These are phyloP conservation scores for Anas bahamensis DNA, from an alignment of 2,797 vertebrate species.

Conservation along the genomic window DNA sequence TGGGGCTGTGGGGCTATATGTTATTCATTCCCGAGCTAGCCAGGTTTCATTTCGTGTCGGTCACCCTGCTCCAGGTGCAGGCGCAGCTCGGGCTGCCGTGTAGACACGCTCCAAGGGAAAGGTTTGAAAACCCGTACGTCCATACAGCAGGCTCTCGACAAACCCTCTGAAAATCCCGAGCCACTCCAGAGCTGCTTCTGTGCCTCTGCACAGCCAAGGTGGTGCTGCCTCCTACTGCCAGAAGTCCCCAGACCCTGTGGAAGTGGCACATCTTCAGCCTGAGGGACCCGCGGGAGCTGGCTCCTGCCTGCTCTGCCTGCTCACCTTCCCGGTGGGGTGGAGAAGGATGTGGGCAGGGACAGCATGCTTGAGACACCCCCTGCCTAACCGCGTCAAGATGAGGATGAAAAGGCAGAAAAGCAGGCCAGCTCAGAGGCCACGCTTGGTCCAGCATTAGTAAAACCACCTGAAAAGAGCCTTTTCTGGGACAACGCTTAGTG, in stretches of 20 bases:
- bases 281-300: neutral
- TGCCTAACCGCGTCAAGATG: neutral
- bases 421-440: neutral
- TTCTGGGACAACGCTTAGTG: neutral
- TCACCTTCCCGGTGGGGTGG: neutral
- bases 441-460: neutral
- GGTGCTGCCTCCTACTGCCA: constrained; percentile 69
- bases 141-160: neutral
- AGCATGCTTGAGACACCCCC: neutral
- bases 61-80: neutral
- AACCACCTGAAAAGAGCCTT: neutral
- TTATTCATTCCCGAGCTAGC: neutral
- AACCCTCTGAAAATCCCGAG: neutral
- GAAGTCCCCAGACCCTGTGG: constrained; percentile 18
- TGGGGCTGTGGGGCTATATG: neutral
- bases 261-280: neutral
- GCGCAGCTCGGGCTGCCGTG: neutral
- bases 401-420: neutral
- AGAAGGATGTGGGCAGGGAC: accelerated
- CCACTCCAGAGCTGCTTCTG: neutral
- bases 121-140: neutral
- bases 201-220: constrained; percentile 55
- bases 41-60: neutral
- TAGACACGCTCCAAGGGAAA: neutral
- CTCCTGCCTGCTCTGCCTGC: neutral